Base-by-base conservation (phyloP, 2,888 invertebrate species). In the Epistrophe grossulariae region DNA sequence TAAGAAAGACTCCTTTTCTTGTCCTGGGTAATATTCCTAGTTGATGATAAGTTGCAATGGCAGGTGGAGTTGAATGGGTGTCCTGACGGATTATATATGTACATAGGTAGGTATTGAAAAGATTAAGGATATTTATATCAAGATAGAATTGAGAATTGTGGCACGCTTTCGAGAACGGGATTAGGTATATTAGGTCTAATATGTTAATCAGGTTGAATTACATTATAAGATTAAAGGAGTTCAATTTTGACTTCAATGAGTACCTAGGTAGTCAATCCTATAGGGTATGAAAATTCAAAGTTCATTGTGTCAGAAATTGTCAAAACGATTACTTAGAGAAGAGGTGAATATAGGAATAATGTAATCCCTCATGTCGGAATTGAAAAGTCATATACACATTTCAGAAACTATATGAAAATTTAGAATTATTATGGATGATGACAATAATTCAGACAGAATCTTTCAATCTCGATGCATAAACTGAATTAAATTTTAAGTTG, bases 181-280 rank as follows among this genome's bases (percentile, higher is more conserved):
- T 52, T 77, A 78, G 7, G 35, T 28, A 52, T 59, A 52, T 59
- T 19, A 50, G 50, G 52, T 28, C 43, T 72, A 66, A 66, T 64
- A 52, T 71, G 70, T 52, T 84, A 59, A 84, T 76, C 74, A 52
- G 6, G 40, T 55, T 55, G 55, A 71, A 66, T 84, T 79, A 55
- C 48, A 76, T 55, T 70, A 40, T 70, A 3, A 40, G 70, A 52
- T 70, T 55, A 70, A 24, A 52, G 38, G 9, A 35, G 66, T 68
- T 68, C 48, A 68, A 43, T 13, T 31, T 28, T 64, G 64, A 13
- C 48, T 35, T 24, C 35, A 66, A 35, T 38, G 35, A 50, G 19
- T 38, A 35, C n/a, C n/a, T n/a, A n/a, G n/a, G n/a, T 50, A 24
- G 24, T 24, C 24, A 24, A 3, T 10, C 35, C 35, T 10, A 5